Evolutionary conservation across 53 echinoderm and acorn worm genomes (phyloP).

Genomic region (Hippasteria phrygiana): DNA sequence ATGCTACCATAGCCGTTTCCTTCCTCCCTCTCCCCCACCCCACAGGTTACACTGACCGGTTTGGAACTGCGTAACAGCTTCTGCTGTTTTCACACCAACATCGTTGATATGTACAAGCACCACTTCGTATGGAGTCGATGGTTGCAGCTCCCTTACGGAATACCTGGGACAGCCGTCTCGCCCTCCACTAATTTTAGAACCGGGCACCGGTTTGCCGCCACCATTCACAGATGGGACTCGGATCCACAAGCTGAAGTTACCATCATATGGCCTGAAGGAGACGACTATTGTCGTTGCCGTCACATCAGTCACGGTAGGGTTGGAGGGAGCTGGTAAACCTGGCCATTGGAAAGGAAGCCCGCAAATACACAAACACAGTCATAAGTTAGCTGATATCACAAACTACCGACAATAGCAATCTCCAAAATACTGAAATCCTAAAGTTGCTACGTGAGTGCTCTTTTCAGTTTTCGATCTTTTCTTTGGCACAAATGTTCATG

Average conservation of each 20-base stretch:
- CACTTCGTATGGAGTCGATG: slow-evolving; percentile 15
- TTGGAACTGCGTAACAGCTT: slow-evolving; percentile 23
- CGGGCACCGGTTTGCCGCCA: slow-evolving; percentile 7
- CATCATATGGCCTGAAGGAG: slow-evolving; percentile 19
- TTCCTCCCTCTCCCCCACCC: too few relatives aligned
- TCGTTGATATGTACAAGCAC: slow-evolving; percentile 16
- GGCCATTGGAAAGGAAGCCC: too few relatives aligned
- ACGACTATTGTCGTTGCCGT: neutral
- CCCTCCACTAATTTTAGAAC: neutral
- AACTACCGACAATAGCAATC: too few relatives aligned
- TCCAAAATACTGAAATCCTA: too few relatives aligned
- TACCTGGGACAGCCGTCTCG: slow-evolving; percentile 41
- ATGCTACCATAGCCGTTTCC: too few relatives aligned
- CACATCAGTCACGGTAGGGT: neutral
- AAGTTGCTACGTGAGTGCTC: too few relatives aligned
- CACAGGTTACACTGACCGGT: slow-evolving; percentile 17
- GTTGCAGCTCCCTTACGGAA: neutral
- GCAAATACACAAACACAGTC: too few relatives aligned
- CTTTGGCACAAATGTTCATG: too few relatives aligned
- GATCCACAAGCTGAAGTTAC: slow-evolving; percentile 19
- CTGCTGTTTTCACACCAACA: neutral
- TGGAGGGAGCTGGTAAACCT: slow-evolving; percentile 29
- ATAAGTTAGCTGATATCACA: too few relatives aligned
- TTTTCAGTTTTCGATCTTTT: too few relatives aligned
- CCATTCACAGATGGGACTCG: slow-evolving; percentile 44